Base-by-base conservation (phyloP, 92 coral and sea anemone genomes). In the Pocillopora grandis region DNA sequence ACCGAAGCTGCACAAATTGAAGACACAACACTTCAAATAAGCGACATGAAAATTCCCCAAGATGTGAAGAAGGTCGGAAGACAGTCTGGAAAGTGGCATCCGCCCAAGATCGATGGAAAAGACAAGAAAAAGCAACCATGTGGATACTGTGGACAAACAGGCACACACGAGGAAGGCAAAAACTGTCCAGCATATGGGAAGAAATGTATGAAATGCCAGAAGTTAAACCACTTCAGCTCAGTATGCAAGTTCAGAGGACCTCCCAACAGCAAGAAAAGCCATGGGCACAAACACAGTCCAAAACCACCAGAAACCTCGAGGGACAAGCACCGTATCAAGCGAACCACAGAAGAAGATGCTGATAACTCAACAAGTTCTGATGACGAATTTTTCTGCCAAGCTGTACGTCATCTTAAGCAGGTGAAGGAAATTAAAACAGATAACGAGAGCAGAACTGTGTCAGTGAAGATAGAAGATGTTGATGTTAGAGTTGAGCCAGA, bases 1-100 rank as follows among this genome's bases (percentile, higher is more conserved):
- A 64, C 79, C 27, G 91, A 90, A 73, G 91, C 93, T 61, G 75
- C 86, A 68, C 90, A 87, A 84, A 89, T 75, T 42, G 91, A 89
- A 67, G 89, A 89, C 19, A 84, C 89, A 13, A 72, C 76, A 49
- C 86, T 84, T 62, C 92, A 92, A 72, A 82, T 86, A 12, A 75
- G 78, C 55, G 91, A 89, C 66, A 89, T 89, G 88, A 89, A 84
- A 83, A 65, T 89, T 64, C 82, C 82, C 1, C 42, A 62, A 62
- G 82, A 62, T 62, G 82, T 63, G 7, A 62, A 62, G 82, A 52
- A 78, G 58, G 5, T 76, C 1, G 10, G 73, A 9, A 9, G 35
- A 37, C 11, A 15, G 17, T 8, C 15, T 13, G 37, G 16, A 14
- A 71, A 57, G 48, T 52, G 20, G 18, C 36, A 36, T 55, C 76